Evolutionary conservation across 1,140 invertebrate species (phyloP).

Genomic region (Bombus affinis): DNA sequence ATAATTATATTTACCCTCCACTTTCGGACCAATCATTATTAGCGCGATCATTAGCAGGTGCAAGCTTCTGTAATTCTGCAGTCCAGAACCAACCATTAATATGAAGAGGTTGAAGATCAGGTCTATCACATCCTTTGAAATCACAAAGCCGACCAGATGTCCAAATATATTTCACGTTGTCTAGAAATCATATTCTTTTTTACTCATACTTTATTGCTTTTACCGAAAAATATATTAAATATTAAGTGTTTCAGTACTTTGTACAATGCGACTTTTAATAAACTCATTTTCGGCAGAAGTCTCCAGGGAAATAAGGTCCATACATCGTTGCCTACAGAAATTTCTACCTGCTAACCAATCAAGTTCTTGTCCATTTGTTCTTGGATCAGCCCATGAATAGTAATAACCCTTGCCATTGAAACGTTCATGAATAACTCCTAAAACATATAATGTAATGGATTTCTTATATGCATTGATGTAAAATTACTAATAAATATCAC

Average conservation of each 20-base stretch:
- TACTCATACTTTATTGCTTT: not conserved
- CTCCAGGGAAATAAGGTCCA: slow-evolving; percentile 92
- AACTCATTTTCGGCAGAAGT: slow-evolving; percentile 92
- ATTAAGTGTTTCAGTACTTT: slow-evolving; percentile 82
- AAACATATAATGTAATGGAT: slow-evolving; percentile 34
- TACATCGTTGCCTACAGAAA: slow-evolving; percentile 92
- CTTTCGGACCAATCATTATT: slow-evolving; percentile 93
- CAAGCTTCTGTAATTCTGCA: slow-evolving; percentile 90
- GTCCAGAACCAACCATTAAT: slow-evolving; percentile 95
- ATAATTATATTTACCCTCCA: slow-evolving; percentile 84
- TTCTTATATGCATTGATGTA: slow-evolving; percentile 7
- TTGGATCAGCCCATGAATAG: slow-evolving; percentile 92
- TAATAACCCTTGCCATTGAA: slow-evolving; percentile 88
- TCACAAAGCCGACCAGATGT: slow-evolving; percentile 93
- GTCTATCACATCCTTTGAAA: slow-evolving; percentile 91
- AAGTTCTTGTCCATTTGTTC: slow-evolving; percentile 87
- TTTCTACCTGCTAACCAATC: slow-evolving; percentile 92
- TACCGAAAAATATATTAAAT: not conserved
- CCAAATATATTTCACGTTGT: slow-evolving; percentile 91
- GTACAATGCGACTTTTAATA: slow-evolving; percentile 89
- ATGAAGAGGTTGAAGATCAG: slow-evolving; percentile 89
- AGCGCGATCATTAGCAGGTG: slow-evolving; percentile 88
- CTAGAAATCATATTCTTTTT: slow-evolving; percentile 64
- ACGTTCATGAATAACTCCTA: slow-evolving; percentile 82
- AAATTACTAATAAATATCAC: not conserved